Percentiles rank a stretch among this genome's conserved stretches.
Evolutionary conservation across 92 coral and sea anemone species (phyloP).

Genomic region (Scolanthus callimorphus): DNA sequence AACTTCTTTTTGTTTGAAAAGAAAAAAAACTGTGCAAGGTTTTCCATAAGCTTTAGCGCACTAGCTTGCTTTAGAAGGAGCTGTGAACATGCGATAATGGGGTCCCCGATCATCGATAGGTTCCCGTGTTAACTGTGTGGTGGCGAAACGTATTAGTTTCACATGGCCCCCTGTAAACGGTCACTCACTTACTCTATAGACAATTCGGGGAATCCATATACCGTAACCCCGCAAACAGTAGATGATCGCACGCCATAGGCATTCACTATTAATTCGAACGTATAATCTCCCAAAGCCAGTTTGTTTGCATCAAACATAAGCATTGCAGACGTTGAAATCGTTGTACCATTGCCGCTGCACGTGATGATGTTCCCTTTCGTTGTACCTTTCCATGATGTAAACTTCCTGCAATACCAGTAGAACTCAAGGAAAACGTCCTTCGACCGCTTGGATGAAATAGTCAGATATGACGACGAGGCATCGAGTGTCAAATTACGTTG

Average conservation of each 20-base stretch:
- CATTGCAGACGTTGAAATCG: background rate
- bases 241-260: conserved; percentile 2
- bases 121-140: too few species aligned
- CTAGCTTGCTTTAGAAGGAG: too few species aligned
- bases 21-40: too few species aligned
- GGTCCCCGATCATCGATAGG: too few species aligned
- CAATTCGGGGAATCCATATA: background rate
- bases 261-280: conserved; percentile 3
- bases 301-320: background rate
- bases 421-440: conserved; percentile 3
- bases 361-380: background rate
- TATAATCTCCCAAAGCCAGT: conserved; percentile 6
- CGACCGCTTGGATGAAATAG: conserved; percentile 7
- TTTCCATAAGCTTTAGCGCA: too few species aligned
- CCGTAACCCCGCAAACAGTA: conserved; percentile 4
- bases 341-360: background rate
- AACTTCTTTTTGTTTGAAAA: too few species aligned
- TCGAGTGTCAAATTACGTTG: conserved; percentile 14
- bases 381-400: background rate
- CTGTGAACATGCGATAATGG: too few species aligned
- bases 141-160: too few species aligned
- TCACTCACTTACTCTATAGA: conserved; percentile 17
- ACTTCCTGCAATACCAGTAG: conserved; percentile 9
- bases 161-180: too few species aligned
- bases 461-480: conserved; percentile 24